Evolutionary conservation across 2,888 invertebrate genomes (phyloP), one percentile per base, ranked within the genome.

Genomic region (Parnassius apollo): DNA sequence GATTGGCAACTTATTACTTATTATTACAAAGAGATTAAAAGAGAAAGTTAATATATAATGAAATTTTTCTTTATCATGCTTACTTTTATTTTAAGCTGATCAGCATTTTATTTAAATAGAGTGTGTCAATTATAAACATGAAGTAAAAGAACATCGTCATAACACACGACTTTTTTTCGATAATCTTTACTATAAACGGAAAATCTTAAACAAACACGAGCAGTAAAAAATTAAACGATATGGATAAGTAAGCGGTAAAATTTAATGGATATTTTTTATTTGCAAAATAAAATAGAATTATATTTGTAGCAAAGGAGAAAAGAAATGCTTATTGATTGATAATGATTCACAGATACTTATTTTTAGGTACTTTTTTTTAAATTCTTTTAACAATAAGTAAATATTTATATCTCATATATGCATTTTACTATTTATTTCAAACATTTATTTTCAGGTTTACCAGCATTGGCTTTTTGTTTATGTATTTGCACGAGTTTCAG

Each of bases 41-140:
- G 18, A 13, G 10, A 50, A 18, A 2, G 22, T 10, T n/a, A 8
- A 8, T 9, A 46, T 12, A 13, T 11, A 10, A 45, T 2, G 18
- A 4, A 18, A 45, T 9, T 1, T 48, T 9, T 49, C 1, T 7
- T 51, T 12, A 18, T 25, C 9, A 44, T 44, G 9, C 51, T 51
- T 59, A 63, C 63, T 59, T 55, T 59, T 42, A 45, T 59, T 45
- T 46, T 56, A 42, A 42, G 46, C 45, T 56, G 50, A n/a, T 22
- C 59, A 10, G 11, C 46, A 35, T 45, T 42, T 10, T 46, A 25
- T 53, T 4, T 42, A 46, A 12, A 45, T 44, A 9, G 2, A 50
- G 18, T n/a, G 3, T 22, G 2, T 53, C 22, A 58, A 18, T 42
- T 42, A 62, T 13, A 3, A 62, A 18, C 11, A 54, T 2, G 11